phyloP scores from a whole-genome alignment of 2,113 vertebrate species.

The Aphyosemion australe region DNA sequence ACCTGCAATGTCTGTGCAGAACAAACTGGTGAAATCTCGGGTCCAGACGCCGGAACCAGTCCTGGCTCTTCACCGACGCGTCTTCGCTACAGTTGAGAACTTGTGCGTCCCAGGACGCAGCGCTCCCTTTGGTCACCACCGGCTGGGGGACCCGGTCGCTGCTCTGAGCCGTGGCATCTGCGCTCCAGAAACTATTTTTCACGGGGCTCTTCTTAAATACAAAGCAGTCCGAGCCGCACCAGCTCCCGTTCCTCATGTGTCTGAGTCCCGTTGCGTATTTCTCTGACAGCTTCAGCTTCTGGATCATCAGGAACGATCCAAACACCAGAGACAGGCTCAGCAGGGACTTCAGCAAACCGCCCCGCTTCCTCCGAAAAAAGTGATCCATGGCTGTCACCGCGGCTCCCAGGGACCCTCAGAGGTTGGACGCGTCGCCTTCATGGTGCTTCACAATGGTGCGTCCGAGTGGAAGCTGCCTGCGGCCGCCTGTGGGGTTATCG shows the following conservation, averaged over 20 bases:
- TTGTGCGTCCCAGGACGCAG: constrained; percentile 71
- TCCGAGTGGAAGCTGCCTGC: background rate
- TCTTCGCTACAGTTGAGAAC: constrained; percentile 75
- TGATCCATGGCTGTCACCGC: constrained; percentile 73
- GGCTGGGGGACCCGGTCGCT: constrained; percentile 10
- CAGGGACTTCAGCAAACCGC: constrained; percentile 75
- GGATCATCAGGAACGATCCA: constrained; percentile 79
- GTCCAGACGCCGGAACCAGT: constrained; percentile 77
- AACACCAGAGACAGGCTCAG: constrained; percentile 78
- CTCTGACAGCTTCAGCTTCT: constrained; percentile 76
- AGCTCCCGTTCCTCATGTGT: constrained; percentile 22
- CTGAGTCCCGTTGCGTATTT: constrained; percentile 58
- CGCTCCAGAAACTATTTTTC: constrained; percentile 16
- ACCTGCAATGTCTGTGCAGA: constrained; percentile 80
- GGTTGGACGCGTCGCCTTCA: constrained; percentile 35
- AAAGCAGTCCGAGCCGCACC: constrained; percentile 63
- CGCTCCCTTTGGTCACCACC: constrained; percentile 34
- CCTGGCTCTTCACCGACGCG: constrained; percentile 51
- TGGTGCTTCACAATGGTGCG: constrained; percentile 26
- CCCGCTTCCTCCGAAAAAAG: constrained; percentile 71
- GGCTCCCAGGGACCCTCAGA: constrained; percentile 25
- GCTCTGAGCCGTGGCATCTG: background rate
- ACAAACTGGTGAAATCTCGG: constrained; percentile 81
- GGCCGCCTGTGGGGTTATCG: constrained; percentile 2
- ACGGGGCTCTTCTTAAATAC: constrained; percentile 29